These are phyloP conservation scores for Gymnocheta viridis DNA, from an alignment of 2,888 invertebrate genomes.

Conservation along the genomic window DNA sequence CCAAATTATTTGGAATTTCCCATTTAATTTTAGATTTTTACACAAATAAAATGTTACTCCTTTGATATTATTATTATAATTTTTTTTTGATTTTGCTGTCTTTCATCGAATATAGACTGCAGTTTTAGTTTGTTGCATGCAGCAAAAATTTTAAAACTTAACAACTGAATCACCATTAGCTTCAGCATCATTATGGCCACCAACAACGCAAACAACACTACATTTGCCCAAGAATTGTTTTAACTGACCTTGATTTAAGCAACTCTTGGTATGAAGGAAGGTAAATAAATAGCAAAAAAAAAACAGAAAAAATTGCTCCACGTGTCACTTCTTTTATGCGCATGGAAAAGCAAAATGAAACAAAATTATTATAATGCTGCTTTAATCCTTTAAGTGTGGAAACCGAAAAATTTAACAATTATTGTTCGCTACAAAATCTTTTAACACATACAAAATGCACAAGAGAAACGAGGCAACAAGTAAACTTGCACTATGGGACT, in stretches of 20 bases:
- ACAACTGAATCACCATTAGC: neutral
- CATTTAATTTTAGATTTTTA: neutral
- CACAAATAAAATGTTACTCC: conserved; percentile 1
- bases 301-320: neutral
- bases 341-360: neutral
- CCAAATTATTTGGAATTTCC: neutral
- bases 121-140: conserved; percentile 42
- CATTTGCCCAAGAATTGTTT: conserved; percentile 20
- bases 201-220: neutral
- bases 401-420: too few species aligned
- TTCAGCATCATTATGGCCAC: neutral
- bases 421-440: too few species aligned
- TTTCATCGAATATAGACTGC: conserved; percentile 51
- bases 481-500: neutral
- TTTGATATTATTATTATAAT: neutral
- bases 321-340: conserved; percentile 6
- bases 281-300: too few species aligned
- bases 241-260: conserved; percentile 45
- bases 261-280: neutral
- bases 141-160: conserved; percentile 12
- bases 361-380: neutral
- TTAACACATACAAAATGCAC: too few species aligned
- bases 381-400: conserved; percentile 1
- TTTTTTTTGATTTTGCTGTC: neutral
- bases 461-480: too few species aligned